Conservation (phyloP, 2,797 vertebrate species). For the Cynopterus sphinx region DNA sequence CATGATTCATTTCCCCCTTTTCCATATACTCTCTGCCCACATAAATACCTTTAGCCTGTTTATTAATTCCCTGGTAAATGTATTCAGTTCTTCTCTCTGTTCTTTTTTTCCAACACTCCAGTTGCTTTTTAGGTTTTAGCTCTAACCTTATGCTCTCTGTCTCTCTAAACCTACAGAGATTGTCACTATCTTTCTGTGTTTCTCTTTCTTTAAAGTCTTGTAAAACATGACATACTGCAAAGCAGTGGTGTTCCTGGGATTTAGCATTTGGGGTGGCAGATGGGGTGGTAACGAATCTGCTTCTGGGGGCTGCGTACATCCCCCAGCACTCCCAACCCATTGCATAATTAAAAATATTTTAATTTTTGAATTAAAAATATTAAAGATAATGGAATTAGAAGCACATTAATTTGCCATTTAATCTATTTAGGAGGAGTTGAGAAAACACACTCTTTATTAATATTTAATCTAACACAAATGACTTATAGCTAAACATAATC, state of each 20-base stretch:
- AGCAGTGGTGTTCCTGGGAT: slow-evolving; percentile 87
- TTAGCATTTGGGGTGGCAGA: slow-evolving; percentile 89
- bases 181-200: slow-evolving; percentile 85
- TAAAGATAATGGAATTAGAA: slow-evolving; percentile 82
- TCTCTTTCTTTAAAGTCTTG: slow-evolving; percentile 85
- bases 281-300: slow-evolving; percentile 88
- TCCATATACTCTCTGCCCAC: slow-evolving; percentile 87
- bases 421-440: slow-evolving; percentile 81
- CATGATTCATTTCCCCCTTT: slow-evolving; percentile 72
- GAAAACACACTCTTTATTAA: slow-evolving; percentile 42
- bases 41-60: slow-evolving; percentile 87
- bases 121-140: slow-evolving; percentile 80
- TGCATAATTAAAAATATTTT: slow-evolving; percentile 84
- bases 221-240: slow-evolving; percentile 88
- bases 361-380: slow-evolving; percentile 84
- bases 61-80: slow-evolving; percentile 84
- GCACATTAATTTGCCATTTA: slow-evolving; percentile 78
- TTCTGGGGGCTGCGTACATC: slow-evolving; percentile 85
- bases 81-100: slow-evolving; percentile 83
- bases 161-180: slow-evolving; percentile 83
- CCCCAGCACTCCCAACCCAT: slow-evolving; percentile 83
- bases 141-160: slow-evolving; percentile 80
- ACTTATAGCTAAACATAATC: background rate
- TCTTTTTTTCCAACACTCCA: slow-evolving; percentile 79
- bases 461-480: background rate